phyloP scores from a whole-genome alignment of 2,888 invertebrate genomes.

The Xestia sexstrigata region DNA sequence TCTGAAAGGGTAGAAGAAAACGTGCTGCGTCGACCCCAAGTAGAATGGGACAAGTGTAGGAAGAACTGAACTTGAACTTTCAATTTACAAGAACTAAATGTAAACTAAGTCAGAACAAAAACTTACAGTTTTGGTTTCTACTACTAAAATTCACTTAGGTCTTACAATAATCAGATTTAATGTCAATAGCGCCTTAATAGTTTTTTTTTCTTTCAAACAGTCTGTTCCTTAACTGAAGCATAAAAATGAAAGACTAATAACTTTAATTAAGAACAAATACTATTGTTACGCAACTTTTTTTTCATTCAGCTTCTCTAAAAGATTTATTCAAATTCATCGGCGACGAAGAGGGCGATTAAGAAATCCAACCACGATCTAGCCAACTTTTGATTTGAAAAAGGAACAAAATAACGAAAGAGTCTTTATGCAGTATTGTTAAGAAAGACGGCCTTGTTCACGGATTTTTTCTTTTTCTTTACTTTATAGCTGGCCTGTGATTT shows the following conservation, averaged over 20 bases:
- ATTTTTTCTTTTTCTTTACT: background rate
- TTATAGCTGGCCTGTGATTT: constrained; percentile 5
- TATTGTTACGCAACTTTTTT: constrained; percentile 26
- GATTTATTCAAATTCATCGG: constrained; percentile 49
- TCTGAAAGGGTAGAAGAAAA: too few species aligned
- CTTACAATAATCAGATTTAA: too few species aligned
- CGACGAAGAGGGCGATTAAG: constrained; percentile 27
- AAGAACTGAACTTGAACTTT: too few species aligned
- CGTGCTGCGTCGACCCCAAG: too few species aligned
- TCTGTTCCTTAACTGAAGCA: background rate
- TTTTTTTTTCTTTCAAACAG: constrained; percentile 12
- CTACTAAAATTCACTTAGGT: too few species aligned
- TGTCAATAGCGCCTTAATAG: background rate
- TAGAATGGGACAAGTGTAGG: too few species aligned
- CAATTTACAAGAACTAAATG: background rate
- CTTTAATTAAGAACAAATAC: constrained; percentile 50
- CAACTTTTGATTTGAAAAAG: constrained; percentile 42
- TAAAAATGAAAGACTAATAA: constrained; percentile 33
- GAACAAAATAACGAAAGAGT: constrained; percentile 21
- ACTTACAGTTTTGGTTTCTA: background rate
- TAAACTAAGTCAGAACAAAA: background rate
- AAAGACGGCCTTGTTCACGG: background rate
- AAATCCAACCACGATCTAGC: constrained; percentile 38
- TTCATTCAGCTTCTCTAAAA: constrained; percentile 28
- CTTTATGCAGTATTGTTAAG: constrained; percentile 40